Percentiles rank a stretch among this genome's conserved stretches.
Conservation (phyloP, 1,140 invertebrate genomes). For the Ectropis grisescens region DNA sequence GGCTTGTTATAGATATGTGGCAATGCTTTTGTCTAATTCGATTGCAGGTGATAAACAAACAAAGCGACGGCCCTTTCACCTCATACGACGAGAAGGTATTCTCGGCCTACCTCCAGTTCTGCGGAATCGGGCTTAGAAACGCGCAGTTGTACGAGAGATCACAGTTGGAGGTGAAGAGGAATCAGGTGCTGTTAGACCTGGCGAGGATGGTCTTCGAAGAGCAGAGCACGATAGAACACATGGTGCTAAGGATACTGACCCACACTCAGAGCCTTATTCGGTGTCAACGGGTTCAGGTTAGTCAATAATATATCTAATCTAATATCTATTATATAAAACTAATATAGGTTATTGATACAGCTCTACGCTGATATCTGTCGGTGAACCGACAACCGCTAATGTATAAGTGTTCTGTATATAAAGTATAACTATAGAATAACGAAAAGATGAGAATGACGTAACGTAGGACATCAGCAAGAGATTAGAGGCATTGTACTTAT, state of each 20-base stretch:
- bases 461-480: no score
- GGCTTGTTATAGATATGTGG: no score
- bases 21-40: constrained; percentile 9
- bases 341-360: no score
- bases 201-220: constrained; percentile 97
- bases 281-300: constrained; percentile 91
- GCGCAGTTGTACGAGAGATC: constrained; percentile 95
- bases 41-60: constrained; percentile 96
- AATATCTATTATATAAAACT: no score
- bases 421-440: no score
- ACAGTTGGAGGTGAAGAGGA: constrained; percentile 93
- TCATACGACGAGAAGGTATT: constrained; percentile 93
- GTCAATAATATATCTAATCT: constrained; percentile 9
- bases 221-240: constrained; percentile 95
- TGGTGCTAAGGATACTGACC: constrained; percentile 94
- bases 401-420: no score
- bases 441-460: no score
- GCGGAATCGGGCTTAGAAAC: constrained; percentile 94
- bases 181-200: constrained; percentile 94
- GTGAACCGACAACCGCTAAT: no score
- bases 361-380: no score
- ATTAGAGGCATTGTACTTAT: no score
- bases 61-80: constrained; percentile 83
- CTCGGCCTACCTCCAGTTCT: constrained; percentile 94
- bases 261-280: constrained; percentile 95